Evolutionary conservation across 2,888 invertebrate species (phyloP), one percentile per base, ranked within the genome.

Genomic region (Hemicrepidius hirtus): DNA sequence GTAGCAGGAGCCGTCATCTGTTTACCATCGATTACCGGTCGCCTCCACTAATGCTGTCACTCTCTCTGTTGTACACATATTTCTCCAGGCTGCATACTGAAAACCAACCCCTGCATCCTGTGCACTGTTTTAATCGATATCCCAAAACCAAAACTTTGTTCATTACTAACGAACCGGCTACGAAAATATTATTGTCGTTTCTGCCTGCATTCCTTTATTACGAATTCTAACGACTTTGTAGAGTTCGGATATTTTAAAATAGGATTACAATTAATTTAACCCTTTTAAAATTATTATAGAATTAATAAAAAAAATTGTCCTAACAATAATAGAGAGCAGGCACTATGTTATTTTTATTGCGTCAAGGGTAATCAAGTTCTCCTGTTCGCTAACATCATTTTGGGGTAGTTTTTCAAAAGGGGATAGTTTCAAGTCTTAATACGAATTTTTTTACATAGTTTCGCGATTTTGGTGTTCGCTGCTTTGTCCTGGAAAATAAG

Each of bases 21-120:
- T 83, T 84, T 84, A 81, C 83, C 85, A 86, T 86, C 85, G 86
- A 86, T 86, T 86, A 83, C 83, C 84, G 83, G 82, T 83, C 84
- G 70, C 65, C 73, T 74, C 65, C 73, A 73, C 73, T 69, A 73
- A 68, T 69, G 65, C 73, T 73, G 73, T 73, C 73, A 69, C 73
- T 73, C 73, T 68, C 72, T 73, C 69, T 69, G 69, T 65, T 69
- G 59, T 69, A 73, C 68, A 68, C 73, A 73, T 66, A 72, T 73
- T 69, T 69, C 69, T 65, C 64, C 64, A 44, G 73, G 73, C 65
- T 73, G 73, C 73, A 73, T 69, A 66, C 35, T 62, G 40, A 72
- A n/a, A 68, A 64, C 46, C 72, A 63, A 69, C 68, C 73, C 73
- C 72, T 73, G 73, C 69, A 69, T 59, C 37, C 69, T 69, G n/a